Percentiles rank a stretch among this genome's conserved stretches.
phyloP scores from a whole-genome alignment of 2,888 invertebrate species.

The Acronicta alni region DNA sequence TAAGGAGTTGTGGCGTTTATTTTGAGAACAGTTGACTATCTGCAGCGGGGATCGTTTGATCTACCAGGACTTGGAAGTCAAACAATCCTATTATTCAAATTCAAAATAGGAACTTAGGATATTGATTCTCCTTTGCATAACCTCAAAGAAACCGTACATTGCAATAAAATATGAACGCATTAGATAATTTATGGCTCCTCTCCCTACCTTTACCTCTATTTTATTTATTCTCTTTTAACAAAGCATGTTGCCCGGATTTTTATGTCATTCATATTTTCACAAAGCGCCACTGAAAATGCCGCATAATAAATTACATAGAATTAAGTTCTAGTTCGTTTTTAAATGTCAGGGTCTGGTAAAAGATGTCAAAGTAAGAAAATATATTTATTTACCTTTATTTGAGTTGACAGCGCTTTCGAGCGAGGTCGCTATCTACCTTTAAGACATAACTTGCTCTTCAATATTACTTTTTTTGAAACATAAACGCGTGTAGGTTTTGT shows the following conservation, averaged over 20 bases:
- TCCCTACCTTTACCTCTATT: slow-evolving; percentile 4
- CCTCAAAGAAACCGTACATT: no score
- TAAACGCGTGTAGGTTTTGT: no score
- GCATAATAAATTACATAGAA: slow-evolving; percentile 22
- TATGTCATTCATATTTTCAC: slow-evolving; percentile 15
- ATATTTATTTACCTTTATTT: slow-evolving; percentile 1
- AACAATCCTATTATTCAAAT: no score
- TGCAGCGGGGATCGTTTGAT: no score
- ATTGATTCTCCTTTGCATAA: no score
- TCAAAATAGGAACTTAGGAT: no score
- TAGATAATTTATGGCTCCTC: background rate
- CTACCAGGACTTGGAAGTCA: no score
- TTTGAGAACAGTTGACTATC: no score
- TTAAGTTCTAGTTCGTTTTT: slow-evolving; percentile 13
- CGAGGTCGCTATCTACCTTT: background rate
- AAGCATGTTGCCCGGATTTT: slow-evolving; percentile 15
- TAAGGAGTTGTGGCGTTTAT: no score
- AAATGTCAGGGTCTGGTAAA: slow-evolving; percentile 15
- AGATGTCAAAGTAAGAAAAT: slow-evolving; percentile 6
- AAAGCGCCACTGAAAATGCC: slow-evolving; percentile 20
- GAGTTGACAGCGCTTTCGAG: background rate
- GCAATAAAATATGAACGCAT: background rate
- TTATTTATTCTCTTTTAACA: slow-evolving; percentile 9
- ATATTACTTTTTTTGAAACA: no score
- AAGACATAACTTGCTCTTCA: background rate